These are phyloP conservation scores for Furnarius figulus DNA, from an alignment of 2,113 vertebrate species.

Conservation along the genomic window DNA sequence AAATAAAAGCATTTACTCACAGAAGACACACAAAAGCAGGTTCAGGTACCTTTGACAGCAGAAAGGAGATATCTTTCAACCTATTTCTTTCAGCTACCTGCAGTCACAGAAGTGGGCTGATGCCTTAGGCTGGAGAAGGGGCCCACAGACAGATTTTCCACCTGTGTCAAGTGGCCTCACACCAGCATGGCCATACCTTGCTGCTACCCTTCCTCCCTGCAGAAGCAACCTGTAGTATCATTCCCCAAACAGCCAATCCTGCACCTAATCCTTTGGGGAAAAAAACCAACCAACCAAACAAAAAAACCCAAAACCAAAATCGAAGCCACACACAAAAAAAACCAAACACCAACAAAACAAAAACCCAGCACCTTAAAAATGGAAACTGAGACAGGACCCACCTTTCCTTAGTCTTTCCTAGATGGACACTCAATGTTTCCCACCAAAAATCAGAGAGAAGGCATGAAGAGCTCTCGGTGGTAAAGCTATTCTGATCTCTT, in stretches of 20 bases:
- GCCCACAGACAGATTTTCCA: not conserved
- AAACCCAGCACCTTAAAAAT: not conserved
- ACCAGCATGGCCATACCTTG: not conserved
- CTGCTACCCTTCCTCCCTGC: not conserved
- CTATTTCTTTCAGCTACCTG: not conserved
- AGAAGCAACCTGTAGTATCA: not conserved
- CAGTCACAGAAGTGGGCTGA: not conserved
- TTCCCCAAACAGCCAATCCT: not conserved
- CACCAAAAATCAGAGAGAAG: not conserved
- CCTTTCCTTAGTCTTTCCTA: not conserved
- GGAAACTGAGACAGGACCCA: not conserved
- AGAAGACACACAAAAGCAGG: not conserved
- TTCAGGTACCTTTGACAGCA: not conserved
- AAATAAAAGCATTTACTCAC: not conserved
- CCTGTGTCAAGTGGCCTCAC: not conserved
- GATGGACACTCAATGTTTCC: not conserved
- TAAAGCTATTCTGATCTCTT: not conserved
- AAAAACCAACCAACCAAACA: not conserved
- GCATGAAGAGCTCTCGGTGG: not conserved
- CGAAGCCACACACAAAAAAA: not conserved
- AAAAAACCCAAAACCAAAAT: rapidly evolving
- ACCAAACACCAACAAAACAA: too few species aligned
- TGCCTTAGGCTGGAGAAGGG: not conserved
- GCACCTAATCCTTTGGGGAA: not conserved
- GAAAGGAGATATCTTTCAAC: not conserved